Evolutionary conservation across 1,140 invertebrate genomes (phyloP).

Genomic region (Panonychus citri): DNA sequence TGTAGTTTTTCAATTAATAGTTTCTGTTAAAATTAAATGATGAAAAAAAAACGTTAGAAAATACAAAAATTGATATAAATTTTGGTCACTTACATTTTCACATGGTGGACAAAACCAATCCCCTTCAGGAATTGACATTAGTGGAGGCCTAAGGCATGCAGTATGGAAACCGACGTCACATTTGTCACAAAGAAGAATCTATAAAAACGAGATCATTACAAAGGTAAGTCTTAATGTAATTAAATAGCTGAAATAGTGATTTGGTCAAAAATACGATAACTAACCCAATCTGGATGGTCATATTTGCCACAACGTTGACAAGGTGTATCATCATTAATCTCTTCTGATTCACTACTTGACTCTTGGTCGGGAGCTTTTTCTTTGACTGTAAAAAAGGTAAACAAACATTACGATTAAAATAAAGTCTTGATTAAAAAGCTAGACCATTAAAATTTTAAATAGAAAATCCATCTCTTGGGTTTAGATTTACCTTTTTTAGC

Average conservation of each 20-base stretch:
- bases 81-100: conserved; percentile 38
- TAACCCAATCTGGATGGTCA: conserved; percentile 66
- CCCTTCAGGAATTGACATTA: conserved; percentile 79
- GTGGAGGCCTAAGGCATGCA: conserved; percentile 62
- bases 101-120: conserved; percentile 93
- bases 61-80: background rate
- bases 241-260: background rate
- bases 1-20: conserved; percentile 44
- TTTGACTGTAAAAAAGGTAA: background rate
- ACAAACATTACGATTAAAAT: background rate
- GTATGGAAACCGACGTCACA: conserved; percentile 89
- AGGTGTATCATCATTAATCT: conserved; percentile 24
- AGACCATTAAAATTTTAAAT: background rate
- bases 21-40: conserved; percentile 28
- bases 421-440: too few relatives aligned
- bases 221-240: background rate
- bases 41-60: background rate
- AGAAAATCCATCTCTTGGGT: background rate
- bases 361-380: conserved; percentile 5
- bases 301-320: conserved; percentile 65
- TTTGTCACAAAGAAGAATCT: conserved; percentile 74
- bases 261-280: background rate
- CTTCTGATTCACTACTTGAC: conserved; percentile 5
- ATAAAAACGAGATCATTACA: background rate
- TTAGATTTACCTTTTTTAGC: conserved; percentile 32